These are phyloP conservation scores for Danionella cerebrum DNA, from an alignment of 2,113 vertebrate species.

Conservation along the genomic window DNA sequence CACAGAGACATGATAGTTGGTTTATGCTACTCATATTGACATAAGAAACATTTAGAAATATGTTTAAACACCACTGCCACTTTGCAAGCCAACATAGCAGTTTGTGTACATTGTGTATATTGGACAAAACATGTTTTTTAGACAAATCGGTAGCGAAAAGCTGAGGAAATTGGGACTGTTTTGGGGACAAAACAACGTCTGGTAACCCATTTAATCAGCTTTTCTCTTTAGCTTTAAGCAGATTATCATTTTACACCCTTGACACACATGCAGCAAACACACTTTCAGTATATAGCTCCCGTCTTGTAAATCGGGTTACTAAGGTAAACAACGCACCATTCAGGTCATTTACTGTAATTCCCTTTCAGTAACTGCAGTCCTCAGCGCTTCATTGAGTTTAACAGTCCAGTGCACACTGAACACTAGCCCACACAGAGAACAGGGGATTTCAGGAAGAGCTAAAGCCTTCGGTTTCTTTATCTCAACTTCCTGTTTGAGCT, in stretches of 20 bases:
- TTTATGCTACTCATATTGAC: too few species aligned
- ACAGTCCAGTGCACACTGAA: slow-evolving; percentile 9
- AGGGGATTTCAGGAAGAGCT: not conserved
- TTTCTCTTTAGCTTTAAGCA: not conserved
- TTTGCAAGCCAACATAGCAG: too few species aligned
- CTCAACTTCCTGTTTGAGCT: not conserved
- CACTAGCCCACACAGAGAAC: not conserved
- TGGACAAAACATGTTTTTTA: too few species aligned
- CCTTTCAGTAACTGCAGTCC: slow-evolving; percentile 47
- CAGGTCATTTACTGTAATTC: slow-evolving; percentile 41
- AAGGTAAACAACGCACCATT: slow-evolving; percentile 39
- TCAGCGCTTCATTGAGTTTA: slow-evolving; percentile 19
- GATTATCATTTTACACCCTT: not conserved
- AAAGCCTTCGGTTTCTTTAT: not conserved
- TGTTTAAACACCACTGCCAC: too few species aligned
- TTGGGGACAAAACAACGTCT: too few species aligned
- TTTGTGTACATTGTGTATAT: too few species aligned
- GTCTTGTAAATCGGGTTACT: slow-evolving; percentile 38
- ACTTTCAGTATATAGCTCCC: slow-evolving; percentile 1
- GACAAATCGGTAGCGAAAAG: too few species aligned
- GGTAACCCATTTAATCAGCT: too few species aligned
- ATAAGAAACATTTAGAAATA: too few species aligned
- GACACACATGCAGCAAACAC: not conserved
- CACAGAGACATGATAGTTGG: too few species aligned
- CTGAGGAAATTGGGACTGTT: too few species aligned